phyloP scores from a whole-genome alignment of 2,888 invertebrate species.

The Parelbella ahira region DNA sequence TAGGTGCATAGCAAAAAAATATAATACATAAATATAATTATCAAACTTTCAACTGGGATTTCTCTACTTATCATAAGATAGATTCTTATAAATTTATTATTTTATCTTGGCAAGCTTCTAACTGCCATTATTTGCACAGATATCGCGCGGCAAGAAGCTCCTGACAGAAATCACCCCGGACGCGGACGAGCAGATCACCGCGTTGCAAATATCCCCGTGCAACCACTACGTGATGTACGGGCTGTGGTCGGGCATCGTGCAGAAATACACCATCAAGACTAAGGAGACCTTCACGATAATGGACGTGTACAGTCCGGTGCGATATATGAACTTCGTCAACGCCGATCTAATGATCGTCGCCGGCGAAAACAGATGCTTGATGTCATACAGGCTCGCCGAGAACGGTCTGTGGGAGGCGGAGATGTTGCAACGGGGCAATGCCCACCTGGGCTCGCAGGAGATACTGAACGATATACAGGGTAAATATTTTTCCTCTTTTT shows the following conservation, averaged over 20 bases:
- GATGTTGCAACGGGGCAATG: slow-evolving; percentile 64
- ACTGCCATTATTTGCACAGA: too few relatives aligned
- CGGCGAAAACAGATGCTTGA: slow-evolving; percentile 60
- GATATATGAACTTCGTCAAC: slow-evolving; percentile 62
- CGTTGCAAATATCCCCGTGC: slow-evolving; percentile 70
- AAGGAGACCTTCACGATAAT: slow-evolving; percentile 56
- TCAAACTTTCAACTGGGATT: too few relatives aligned
- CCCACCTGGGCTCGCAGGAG: slow-evolving; percentile 68
- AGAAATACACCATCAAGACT: slow-evolving; percentile 58
- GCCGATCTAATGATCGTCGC: slow-evolving; percentile 57
- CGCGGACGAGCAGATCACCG: slow-evolving; percentile 63
- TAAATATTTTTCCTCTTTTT: slow-evolving; percentile 29
- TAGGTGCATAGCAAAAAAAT: too few relatives aligned
- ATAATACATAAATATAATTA: too few relatives aligned
- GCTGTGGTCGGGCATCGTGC: slow-evolving; percentile 62
- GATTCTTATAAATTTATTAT: too few relatives aligned
- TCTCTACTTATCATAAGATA: too few relatives aligned
- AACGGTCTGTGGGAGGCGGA: slow-evolving; percentile 55
- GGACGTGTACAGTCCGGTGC: slow-evolving; percentile 61
- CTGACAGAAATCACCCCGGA: slow-evolving; percentile 65
- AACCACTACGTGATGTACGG: slow-evolving; percentile 75
- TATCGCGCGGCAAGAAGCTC: slow-evolving; percentile 66
- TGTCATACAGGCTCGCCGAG: slow-evolving; percentile 53
- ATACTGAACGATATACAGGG: slow-evolving; percentile 67
- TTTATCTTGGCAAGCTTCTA: too few relatives aligned